Conservation (phyloP, 2,888 invertebrate genomes). For the Thereva unica region DNA sequence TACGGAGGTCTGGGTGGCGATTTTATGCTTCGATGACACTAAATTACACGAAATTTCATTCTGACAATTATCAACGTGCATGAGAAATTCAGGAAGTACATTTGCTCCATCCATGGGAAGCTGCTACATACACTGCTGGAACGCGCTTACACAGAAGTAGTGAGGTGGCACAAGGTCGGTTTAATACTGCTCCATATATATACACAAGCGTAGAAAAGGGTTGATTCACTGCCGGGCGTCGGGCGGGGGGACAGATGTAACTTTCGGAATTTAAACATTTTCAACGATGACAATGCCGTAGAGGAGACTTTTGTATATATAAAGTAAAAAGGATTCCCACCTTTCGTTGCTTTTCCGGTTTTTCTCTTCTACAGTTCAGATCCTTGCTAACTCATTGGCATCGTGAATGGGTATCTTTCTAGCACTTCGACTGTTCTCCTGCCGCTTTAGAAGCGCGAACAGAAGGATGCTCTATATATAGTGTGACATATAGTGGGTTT, state of each 20-base stretch:
- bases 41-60: slow-evolving; percentile 42
- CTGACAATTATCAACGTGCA: slow-evolving; percentile 42
- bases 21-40: slow-evolving; percentile 42
- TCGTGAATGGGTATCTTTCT: slow-evolving; percentile 24
- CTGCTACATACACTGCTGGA: background rate
- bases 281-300: slow-evolving; percentile 31
- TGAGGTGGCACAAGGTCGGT: slow-evolving; percentile 33
- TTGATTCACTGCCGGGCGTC: background rate
- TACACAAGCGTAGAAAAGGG: background rate
- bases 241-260: slow-evolving; percentile 5
- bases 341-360: slow-evolving; percentile 33
- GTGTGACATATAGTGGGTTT: slow-evolving; percentile 17
- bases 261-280: slow-evolving; percentile 35
- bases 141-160: background rate
- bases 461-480: background rate
- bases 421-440: slow-evolving; percentile 2
- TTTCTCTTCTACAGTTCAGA: slow-evolving; percentile 22
- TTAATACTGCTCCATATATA: background rate
- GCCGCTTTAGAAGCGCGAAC: background rate
- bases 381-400: slow-evolving; percentile 23
- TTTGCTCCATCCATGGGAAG: slow-evolving; percentile 25
- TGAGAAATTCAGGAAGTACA: slow-evolving; percentile 40
- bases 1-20: slow-evolving; percentile 27
- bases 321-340: slow-evolving; percentile 32
- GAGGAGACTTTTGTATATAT: slow-evolving; percentile 24